Evolutionary conservation across 2,888 invertebrate genomes (phyloP).

Genomic region (Xestoiulus laeticollis): DNA sequence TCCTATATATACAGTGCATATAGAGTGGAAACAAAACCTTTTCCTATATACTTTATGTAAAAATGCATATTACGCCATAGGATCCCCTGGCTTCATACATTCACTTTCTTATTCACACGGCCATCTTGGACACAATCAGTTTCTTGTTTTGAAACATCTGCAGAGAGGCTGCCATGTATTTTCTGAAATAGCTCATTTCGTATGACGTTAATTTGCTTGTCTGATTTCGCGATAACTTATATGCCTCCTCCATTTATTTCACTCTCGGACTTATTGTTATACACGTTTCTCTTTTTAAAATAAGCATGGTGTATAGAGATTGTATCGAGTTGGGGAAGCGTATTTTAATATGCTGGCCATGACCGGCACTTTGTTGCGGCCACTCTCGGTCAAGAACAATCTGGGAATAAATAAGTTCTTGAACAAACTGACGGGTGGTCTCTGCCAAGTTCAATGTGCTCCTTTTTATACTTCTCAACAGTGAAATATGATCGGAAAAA

Average conservation of each 20-base stretch:
- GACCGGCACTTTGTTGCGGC: slow-evolving; percentile 31
- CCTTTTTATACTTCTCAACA: neutral
- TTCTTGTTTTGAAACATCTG: neutral
- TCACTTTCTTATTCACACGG: neutral
- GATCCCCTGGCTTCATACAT: neutral
- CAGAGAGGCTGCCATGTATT: neutral
- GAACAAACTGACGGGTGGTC: slow-evolving; percentile 20
- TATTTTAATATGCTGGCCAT: neutral
- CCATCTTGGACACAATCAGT: neutral
- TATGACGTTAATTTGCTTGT: slow-evolving; percentile 4
- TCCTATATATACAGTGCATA: too few relatives aligned
- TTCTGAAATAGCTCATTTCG: neutral
- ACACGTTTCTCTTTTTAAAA: neutral
- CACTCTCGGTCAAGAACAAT: slow-evolving; percentile 27
- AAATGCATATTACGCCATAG: neutral
- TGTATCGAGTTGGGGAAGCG: neutral
- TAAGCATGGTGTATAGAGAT: neutral
- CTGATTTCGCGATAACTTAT: slow-evolving; percentile 12
- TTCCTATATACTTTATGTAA: too few relatives aligned
- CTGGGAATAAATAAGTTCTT: slow-evolving; percentile 17
- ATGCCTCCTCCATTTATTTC: neutral
- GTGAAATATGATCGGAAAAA: neutral
- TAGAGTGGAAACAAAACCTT: too few relatives aligned
- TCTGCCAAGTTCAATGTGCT: slow-evolving; percentile 3
- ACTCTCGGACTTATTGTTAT: neutral